These are phyloP conservation scores for Thera obeliscata DNA, from an alignment of 2,888 invertebrate genomes.

Conservation along the genomic window DNA sequence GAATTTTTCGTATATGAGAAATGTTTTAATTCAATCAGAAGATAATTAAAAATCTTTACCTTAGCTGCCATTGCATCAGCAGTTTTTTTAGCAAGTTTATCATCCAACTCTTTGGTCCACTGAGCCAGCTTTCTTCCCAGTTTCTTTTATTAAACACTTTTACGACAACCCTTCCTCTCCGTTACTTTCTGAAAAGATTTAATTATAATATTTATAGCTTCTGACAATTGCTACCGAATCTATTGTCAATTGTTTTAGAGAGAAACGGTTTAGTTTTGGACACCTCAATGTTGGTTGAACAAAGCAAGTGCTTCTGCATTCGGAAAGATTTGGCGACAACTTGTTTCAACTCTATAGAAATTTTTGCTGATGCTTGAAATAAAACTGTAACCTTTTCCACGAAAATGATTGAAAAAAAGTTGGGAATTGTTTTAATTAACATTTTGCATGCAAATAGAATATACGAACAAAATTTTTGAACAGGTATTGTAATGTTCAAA, in stretches of 20 bases:
- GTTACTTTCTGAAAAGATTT: conserved; percentile 52
- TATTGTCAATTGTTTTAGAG: conserved; percentile 31
- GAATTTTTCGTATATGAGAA: no score
- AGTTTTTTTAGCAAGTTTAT: conserved; percentile 87
- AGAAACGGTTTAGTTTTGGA: conserved; percentile 23
- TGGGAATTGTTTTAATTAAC: no score
- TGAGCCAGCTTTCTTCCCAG: conserved; percentile 76
- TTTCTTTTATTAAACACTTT: conserved; percentile 50
- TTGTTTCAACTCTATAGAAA: conserved; percentile 4
- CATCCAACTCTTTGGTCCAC: conserved; percentile 88
- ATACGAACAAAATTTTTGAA: no score
- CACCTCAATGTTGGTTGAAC: conserved; percentile 21
- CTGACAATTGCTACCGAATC: conserved; percentile 45
- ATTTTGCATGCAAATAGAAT: neutral
- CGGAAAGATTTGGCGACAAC: conserved; percentile 14
- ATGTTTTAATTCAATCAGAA: neutral
- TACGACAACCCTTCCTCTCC: conserved; percentile 42
- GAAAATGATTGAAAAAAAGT: no score
- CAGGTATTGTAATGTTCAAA: no score
- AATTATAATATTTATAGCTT: conserved; percentile 62
- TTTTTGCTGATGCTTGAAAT: neutral
- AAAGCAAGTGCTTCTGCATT: conserved; percentile 21
- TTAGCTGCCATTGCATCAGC: conserved; percentile 85
- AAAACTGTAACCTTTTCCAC: neutral
- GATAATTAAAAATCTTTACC: conserved; percentile 58